Evolutionary conservation across 1,140 invertebrate species (phyloP).

Genomic region (Aphelenchoides avenae): DNA sequence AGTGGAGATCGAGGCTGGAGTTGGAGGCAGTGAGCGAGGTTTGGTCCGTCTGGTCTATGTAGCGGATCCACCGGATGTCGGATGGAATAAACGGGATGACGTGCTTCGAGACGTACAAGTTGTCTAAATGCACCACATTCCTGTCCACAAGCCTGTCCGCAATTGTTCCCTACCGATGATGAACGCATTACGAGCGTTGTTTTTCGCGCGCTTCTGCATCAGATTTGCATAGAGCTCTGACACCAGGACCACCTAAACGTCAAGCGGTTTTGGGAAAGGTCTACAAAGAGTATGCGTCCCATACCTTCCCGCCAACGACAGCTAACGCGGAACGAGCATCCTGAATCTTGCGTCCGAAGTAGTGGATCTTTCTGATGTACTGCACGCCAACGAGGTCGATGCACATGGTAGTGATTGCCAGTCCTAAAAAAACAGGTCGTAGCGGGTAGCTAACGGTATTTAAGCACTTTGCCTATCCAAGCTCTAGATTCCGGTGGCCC

Average conservation of each 20-base stretch:
- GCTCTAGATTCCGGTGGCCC: too few species aligned
- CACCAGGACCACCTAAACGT: constrained; percentile 54
- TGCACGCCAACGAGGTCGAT: constrained; percentile 53
- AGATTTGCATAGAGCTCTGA: constrained; percentile 59
- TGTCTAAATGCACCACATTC: not conserved
- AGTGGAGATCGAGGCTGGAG: constrained; percentile 44
- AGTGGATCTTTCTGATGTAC: constrained; percentile 58
- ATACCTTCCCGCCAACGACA: constrained; percentile 57
- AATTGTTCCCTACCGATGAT: constrained; percentile 39
- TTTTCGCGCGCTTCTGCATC: constrained; percentile 56
- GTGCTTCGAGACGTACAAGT: constrained; percentile 57
- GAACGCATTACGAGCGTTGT: constrained; percentile 51
- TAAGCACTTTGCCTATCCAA: constrained; percentile 1
- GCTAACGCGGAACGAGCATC: constrained; percentile 57
- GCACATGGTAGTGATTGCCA: constrained; percentile 59
- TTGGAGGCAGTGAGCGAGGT: constrained; percentile 34
- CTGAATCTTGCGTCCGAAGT: constrained; percentile 58
- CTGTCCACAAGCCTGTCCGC: not conserved
- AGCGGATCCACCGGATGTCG: constrained; percentile 56
- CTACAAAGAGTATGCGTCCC: not conserved
- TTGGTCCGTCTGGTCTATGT: constrained; percentile 52
- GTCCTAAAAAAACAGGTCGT: constrained; percentile 28
- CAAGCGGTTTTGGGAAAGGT: not conserved
- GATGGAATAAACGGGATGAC: constrained; percentile 59
- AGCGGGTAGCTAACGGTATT: not conserved